These are phyloP conservation scores for Apogon hyalosoma DNA, from an alignment of 2,797 vertebrate species.

Conservation along the genomic window DNA sequence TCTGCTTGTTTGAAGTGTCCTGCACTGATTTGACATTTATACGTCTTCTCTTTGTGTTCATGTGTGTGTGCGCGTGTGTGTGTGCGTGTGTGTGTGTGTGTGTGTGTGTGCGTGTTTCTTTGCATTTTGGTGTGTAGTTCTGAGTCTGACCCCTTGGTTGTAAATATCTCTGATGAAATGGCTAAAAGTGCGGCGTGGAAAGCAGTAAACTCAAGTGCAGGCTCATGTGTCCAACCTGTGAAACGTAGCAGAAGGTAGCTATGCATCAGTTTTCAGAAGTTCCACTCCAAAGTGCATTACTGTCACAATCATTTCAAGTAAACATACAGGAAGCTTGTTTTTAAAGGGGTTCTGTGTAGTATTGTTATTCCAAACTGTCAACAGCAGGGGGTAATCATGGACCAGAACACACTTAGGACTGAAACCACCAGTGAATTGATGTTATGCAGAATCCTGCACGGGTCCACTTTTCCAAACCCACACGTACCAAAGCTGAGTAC, in stretches of 20 bases:
- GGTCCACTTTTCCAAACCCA: too few relatives aligned
- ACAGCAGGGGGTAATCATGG: too few relatives aligned
- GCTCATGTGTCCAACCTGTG: conserved; percentile 87
- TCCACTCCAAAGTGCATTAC: conserved; percentile 4
- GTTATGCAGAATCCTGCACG: too few relatives aligned
- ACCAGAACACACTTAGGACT: too few relatives aligned
- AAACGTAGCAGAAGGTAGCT: conserved; percentile 90
- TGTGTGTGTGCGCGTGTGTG: conserved; percentile 24
- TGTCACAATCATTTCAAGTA: background rate
- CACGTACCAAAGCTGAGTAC: too few relatives aligned
- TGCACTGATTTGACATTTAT: conserved; percentile 49
- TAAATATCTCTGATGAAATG: conserved; percentile 96
- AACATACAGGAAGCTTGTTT: conserved; percentile 6
- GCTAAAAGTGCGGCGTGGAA: conserved; percentile 92
- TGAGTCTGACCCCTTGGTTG: conserved; percentile 87
- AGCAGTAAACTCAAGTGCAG: conserved; percentile 88
- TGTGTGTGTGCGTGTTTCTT: conserved; percentile 28
- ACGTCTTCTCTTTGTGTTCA: conserved; percentile 60
- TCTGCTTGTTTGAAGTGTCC: conserved; percentile 50
- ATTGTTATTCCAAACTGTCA: too few relatives aligned
- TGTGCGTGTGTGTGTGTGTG: conserved; percentile 13
- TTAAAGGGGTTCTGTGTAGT: too few relatives aligned
- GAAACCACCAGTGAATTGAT: too few relatives aligned
- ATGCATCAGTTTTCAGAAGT: conserved; percentile 59
- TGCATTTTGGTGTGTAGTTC: conserved; percentile 87